A percentile compares a stretch with the other conserved stretches of the same genome.
Conservation (phyloP, 2,888 invertebrate genomes). For the Boloria selene region DNA sequence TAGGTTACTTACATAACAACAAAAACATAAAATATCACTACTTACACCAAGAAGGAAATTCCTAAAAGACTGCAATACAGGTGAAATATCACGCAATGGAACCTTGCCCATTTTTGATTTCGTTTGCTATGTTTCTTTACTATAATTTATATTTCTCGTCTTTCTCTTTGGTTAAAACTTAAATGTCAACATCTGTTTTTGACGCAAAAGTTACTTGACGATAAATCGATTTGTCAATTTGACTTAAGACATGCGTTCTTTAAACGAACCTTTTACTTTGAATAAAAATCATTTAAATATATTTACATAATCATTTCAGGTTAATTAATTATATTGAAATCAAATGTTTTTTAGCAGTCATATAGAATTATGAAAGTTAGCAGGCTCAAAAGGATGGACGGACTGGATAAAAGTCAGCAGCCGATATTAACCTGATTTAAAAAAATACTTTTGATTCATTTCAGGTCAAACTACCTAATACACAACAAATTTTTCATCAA, state of each 20-base stretch:
- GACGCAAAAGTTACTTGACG: not conserved
- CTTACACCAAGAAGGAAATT: conserved; percentile 86
- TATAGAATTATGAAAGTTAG: too few species aligned
- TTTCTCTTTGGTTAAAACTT: not conserved
- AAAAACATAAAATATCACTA: conserved; percentile 42
- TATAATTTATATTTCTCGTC: too few species aligned
- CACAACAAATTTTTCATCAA: too few species aligned
- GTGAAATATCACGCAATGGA: conserved; percentile 84
- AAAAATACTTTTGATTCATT: too few species aligned
- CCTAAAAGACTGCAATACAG: conserved; percentile 83
- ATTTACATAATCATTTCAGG: too few species aligned
- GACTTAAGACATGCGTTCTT: not conserved
- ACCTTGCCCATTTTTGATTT: conserved; percentile 73
- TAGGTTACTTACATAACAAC: conserved; percentile 37
- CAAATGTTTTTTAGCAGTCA: too few species aligned
- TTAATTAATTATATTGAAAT: too few species aligned
- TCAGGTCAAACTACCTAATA: too few species aligned
- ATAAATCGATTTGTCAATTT: conserved; percentile 17
- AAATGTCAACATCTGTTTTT: conserved; percentile 6
- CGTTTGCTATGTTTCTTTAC: not conserved
- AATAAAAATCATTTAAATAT: too few species aligned
- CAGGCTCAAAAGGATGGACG: too few species aligned
- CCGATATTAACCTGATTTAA: too few species aligned
- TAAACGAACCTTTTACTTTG: not conserved
- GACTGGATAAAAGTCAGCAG: too few species aligned